Conservation (phyloP, 2,888 invertebrate genomes). For the Zhengitettix transpicula region DNA sequence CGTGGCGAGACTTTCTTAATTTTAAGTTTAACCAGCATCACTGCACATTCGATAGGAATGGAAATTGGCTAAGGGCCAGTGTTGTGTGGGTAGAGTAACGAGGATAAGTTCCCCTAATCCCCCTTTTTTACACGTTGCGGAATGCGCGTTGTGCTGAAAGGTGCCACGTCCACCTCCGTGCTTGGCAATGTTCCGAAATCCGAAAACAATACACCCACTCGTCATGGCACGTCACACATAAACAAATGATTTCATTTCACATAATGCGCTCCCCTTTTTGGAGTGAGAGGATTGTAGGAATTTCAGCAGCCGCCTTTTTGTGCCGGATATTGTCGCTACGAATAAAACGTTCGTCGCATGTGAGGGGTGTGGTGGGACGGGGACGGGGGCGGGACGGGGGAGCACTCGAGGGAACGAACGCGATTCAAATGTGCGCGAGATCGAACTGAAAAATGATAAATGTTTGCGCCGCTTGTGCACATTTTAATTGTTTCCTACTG, state of each 20-base stretch:
- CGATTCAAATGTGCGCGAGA: background rate
- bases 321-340: background rate
- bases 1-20: no score
- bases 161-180: no score
- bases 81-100: no score
- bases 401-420: no score
- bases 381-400: no score
- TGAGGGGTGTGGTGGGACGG: no score
- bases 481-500: constrained; percentile 12
- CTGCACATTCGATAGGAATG: no score
- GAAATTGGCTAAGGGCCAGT: no score
- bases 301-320: background rate
- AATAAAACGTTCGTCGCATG: background rate
- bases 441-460: constrained; percentile 13
- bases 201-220: background rate
- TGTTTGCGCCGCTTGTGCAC: constrained; percentile 6
- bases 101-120: no score
- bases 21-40: no score
- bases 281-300: background rate
- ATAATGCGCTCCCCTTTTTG: background rate
- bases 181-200: background rate
- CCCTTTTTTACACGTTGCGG: no score
- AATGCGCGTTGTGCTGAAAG: no score
- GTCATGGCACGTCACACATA: background rate
- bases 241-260: background rate